Percentiles rank a stretch among this genome's conserved stretches.
Evolutionary conservation across 2,888 invertebrate species (phyloP).

Genomic region (Malthinus seriepunctatus): DNA sequence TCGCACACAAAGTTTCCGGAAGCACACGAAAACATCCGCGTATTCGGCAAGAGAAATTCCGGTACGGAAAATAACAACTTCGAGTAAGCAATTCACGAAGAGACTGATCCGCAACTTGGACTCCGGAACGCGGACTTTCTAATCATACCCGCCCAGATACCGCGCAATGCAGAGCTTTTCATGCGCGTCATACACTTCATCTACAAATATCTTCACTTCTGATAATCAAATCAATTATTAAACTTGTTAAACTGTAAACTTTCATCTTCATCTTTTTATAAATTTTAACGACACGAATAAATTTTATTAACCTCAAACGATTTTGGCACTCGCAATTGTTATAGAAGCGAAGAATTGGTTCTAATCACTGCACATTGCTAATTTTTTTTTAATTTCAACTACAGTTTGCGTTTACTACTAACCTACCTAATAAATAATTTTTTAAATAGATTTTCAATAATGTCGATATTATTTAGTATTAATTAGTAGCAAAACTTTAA

Average conservation of each 20-base stretch:
- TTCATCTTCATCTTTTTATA: background rate
- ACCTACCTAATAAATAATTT: too few species aligned
- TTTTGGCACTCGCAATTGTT: too few species aligned
- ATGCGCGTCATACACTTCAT: conserved; percentile 31
- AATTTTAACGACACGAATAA: background rate
- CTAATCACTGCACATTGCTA: too few species aligned
- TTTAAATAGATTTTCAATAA: too few species aligned
- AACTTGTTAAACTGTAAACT: conserved; percentile 3
- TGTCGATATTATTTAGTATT: too few species aligned
- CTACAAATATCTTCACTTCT: conserved; percentile 19
- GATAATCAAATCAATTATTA: conserved; percentile 23
- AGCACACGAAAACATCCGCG: conserved; percentile 32
- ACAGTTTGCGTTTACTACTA: too few species aligned
- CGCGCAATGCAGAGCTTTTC: conserved; percentile 40
- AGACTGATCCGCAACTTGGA: conserved; percentile 35
- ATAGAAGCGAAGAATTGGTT: too few species aligned
- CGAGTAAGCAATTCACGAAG: conserved; percentile 30
- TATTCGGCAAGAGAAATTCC: conserved; percentile 28
- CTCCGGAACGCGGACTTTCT: conserved; percentile 41
- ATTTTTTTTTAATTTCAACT: too few species aligned
- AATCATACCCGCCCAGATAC: conserved; percentile 43
- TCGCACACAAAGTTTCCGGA: conserved; percentile 28
- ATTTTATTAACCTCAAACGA: too few species aligned
- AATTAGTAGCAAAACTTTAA: too few species aligned
- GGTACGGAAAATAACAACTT: conserved; percentile 24